Conservation (phyloP, 2,113 vertebrate genomes). For the Synchiropus splendidus region DNA sequence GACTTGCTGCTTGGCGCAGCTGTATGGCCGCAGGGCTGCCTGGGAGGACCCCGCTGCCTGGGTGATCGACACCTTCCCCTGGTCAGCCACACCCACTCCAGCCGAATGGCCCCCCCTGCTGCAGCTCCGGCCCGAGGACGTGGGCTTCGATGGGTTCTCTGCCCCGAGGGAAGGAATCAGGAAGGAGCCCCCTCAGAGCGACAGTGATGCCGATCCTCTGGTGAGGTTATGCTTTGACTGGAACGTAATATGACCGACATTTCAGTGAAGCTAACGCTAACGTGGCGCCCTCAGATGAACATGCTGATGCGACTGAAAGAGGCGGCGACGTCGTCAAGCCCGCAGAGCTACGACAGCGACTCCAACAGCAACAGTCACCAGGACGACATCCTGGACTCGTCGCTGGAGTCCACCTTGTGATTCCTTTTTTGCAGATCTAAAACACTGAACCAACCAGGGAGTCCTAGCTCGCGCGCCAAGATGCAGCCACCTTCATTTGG, state of each 20-base stretch:
- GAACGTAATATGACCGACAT: not conserved
- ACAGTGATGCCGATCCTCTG: conserved; percentile 88
- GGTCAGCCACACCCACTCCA: conserved; percentile 77
- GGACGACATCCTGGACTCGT: conserved; percentile 88
- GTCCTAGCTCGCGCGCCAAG: conserved; percentile 45
- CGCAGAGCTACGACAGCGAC: conserved; percentile 96
- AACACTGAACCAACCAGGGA: conserved; percentile 4
- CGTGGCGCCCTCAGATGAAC: conserved; percentile 78
- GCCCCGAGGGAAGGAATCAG: conserved; percentile 76
- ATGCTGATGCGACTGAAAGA: conserved; percentile 98
- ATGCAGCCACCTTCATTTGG: conserved; percentile 65
- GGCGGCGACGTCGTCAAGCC: conserved; percentile 89
- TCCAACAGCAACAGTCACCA: conserved; percentile 96
- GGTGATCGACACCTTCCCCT: conserved; percentile 94
- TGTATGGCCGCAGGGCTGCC: conserved; percentile 84
- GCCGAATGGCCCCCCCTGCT: conserved; percentile 90
- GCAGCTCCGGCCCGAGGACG: conserved; percentile 91
- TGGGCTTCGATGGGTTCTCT: conserved; percentile 90
- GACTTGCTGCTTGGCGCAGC: conserved; percentile 45
- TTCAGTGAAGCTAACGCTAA: not conserved
- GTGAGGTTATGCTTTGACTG: conserved; percentile 60
- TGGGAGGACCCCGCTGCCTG: conserved; percentile 96
- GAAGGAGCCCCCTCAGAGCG: conserved; percentile 79
- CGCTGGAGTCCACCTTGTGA: conserved; percentile 91
- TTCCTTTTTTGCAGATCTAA: conserved; percentile 11